These are phyloP conservation scores for Rhinogobius similis DNA, from an alignment of 2,113 vertebrate genomes.

Conservation along the genomic window DNA sequence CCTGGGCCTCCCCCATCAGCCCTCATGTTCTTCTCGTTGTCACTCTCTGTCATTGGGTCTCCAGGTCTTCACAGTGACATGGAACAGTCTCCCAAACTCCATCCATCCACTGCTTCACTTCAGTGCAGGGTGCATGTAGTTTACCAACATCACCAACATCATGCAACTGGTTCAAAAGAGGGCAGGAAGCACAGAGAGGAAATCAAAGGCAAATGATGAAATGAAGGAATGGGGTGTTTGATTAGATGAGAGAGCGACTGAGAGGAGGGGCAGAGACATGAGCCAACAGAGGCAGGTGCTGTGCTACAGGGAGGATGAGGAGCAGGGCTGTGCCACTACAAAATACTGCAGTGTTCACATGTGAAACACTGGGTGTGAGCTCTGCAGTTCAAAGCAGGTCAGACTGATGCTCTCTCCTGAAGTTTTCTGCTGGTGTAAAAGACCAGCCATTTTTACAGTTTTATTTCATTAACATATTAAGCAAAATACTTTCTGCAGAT, in stretches of 20 bases:
- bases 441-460: not conserved
- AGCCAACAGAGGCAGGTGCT: constrained; percentile 47
- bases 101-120: not conserved
- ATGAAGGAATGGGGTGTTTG: constrained; percentile 43
- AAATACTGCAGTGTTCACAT: constrained; percentile 14
- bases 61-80: constrained; percentile 27
- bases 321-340: constrained; percentile 12
- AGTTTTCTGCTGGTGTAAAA: not conserved
- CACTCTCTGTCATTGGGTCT: constrained; percentile 12
- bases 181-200: constrained; percentile 16
- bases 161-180: constrained; percentile 42
- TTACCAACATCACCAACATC: constrained; percentile 28
- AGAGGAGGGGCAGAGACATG: constrained; percentile 12
- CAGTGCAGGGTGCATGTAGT: constrained; percentile 31
- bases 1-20: constrained; percentile 28
- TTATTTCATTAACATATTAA: not conserved
- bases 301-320: constrained; percentile 32
- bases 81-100: constrained; percentile 22
- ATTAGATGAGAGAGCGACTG: constrained; percentile 38
- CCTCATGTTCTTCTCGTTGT: constrained; percentile 15
- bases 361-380: constrained; percentile 30
- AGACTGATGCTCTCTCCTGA: not conserved
- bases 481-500: not conserved
- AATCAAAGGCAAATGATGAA: constrained; percentile 48
- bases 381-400: constrained; percentile 3